Evolutionary conservation across 2,797 vertebrate genomes (phyloP).

Genomic region (Lepilemur ruficaudatus): DNA sequence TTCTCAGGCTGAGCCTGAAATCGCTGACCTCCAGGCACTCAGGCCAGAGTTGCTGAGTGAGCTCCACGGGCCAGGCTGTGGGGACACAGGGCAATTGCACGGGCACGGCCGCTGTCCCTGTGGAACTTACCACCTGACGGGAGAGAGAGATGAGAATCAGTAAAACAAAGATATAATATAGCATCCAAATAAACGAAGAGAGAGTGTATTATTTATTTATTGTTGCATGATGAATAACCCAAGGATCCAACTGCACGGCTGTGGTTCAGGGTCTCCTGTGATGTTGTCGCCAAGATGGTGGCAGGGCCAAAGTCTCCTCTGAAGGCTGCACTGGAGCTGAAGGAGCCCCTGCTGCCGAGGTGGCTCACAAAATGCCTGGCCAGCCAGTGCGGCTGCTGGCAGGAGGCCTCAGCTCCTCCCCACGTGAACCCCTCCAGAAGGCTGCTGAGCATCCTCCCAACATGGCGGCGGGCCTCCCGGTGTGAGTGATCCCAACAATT

Average conservation of each 20-base stretch:
- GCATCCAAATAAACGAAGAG: background rate
- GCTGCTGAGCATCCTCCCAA: background rate
- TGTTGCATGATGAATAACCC: background rate
- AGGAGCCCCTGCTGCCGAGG: background rate
- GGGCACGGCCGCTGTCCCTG: accelerated
- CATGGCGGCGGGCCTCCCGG: accelerated
- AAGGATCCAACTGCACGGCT: background rate
- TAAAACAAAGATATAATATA: background rate
- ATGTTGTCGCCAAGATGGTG: background rate
- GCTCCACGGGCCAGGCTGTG: accelerated
- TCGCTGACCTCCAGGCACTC: accelerated
- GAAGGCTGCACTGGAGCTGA: background rate
- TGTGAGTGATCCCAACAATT: background rate
- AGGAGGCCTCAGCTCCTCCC: background rate
- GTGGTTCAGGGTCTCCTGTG: background rate
- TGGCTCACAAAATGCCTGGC: background rate
- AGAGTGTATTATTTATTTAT: background rate
- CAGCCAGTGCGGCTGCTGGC: background rate
- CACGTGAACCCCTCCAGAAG: accelerated
- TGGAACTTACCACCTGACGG: accelerated
- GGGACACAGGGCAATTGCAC: accelerated
- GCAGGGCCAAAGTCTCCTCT: background rate
- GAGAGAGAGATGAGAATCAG: background rate
- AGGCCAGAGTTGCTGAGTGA: accelerated
- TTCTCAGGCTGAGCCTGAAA: background rate